Percentiles rank a stretch among this genome's conserved stretches.
These are phyloP conservation scores for Characodon lateralis DNA, from an alignment of 2,797 vertebrate species.

Conservation along the genomic window DNA sequence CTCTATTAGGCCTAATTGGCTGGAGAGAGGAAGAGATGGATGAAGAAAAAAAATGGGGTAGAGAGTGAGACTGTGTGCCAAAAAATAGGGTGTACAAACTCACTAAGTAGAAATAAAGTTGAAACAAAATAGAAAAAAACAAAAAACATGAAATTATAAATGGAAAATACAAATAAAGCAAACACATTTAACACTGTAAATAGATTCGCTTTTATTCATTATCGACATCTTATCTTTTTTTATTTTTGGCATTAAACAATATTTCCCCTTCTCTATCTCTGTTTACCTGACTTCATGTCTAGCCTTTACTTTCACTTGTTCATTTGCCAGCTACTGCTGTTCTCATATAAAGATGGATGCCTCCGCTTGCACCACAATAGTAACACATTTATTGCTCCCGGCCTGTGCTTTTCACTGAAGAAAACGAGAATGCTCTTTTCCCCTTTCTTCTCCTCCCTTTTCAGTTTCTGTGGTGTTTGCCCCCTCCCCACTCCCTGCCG, in stretches of 20 bases:
- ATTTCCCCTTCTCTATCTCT: neutral
- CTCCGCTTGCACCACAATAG: conserved; percentile 30
- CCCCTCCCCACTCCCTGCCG: neutral
- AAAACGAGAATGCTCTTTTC: neutral
- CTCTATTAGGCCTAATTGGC: conserved; percentile 78
- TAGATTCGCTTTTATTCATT: neutral
- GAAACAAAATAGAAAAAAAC: neutral
- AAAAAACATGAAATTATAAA: neutral
- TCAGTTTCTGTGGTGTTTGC: conserved; percentile 4
- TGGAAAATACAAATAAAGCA: conserved; percentile 7
- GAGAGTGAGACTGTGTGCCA: conserved; percentile 39
- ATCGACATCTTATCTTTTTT: neutral
- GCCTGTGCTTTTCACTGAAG: conserved; percentile 31
- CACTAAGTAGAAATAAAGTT: conserved; percentile 2
- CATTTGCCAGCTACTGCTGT: conserved; percentile 48
- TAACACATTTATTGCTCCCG: conserved; percentile 56
- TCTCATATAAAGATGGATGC: conserved; percentile 60
- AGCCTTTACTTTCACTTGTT: conserved; percentile 17
- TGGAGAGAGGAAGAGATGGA: conserved; percentile 59
- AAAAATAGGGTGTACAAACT: conserved; percentile 23
- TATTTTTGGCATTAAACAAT: neutral
- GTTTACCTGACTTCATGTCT: conserved; percentile 6
- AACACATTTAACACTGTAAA: neutral
- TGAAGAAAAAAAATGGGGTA: conserved; percentile 18
- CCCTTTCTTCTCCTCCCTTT: neutral